Conservation (phyloP, 2,888 invertebrate species). For the Lasius platythorax region DNA sequence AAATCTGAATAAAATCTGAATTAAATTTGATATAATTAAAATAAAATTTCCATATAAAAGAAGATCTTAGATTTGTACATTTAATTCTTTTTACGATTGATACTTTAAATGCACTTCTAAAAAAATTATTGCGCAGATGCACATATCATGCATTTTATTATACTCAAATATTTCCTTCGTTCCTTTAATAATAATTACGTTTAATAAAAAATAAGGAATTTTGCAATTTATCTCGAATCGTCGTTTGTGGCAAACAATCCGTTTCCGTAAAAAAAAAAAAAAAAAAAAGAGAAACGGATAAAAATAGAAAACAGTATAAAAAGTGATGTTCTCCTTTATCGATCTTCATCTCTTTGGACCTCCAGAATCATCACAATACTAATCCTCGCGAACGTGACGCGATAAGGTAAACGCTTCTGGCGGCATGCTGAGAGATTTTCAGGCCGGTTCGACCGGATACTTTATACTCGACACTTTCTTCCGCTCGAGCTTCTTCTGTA, state of each 20-base stretch:
- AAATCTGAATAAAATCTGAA: background rate
- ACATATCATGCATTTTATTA: background rate
- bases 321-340: background rate
- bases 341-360: background rate
- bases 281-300: background rate
- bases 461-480: background rate
- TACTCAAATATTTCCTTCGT: background rate
- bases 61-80: background rate
- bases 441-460: constrained; percentile 25
- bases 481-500: constrained; percentile 61
- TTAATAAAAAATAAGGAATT: constrained; percentile 6
- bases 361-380: background rate
- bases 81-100: background rate
- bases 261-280: background rate
- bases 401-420: constrained; percentile 1
- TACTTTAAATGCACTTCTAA: background rate
- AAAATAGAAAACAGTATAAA: background rate
- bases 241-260: background rate
- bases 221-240: background rate
- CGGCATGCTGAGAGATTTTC: background rate
- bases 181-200: background rate
- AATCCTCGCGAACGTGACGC: background rate
- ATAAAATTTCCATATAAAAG: background rate
- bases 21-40: background rate
- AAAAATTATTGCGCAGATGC: background rate